Evolutionary conservation across 2,888 invertebrate genomes (phyloP).

Genomic region (Tanaodytes sp.): DNA sequence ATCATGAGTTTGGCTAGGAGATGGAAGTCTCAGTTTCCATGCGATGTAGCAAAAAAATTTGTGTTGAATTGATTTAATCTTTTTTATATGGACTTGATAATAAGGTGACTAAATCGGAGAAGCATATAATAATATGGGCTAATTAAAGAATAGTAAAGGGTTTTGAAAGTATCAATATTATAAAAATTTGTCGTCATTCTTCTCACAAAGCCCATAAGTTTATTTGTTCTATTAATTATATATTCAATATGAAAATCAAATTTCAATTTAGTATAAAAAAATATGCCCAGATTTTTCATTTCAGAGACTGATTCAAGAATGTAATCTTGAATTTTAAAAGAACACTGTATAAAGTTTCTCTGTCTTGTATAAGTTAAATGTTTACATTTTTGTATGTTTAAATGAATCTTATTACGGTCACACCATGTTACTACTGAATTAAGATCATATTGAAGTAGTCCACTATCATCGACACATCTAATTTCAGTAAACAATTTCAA

Average conservation of each 20-base stretch:
- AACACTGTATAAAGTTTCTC: not conserved
- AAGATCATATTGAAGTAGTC: not conserved
- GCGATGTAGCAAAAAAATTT: no score
- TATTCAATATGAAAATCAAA: slow-evolving; percentile 1
- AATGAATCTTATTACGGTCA: not conserved
- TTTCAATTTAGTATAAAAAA: slow-evolving; percentile 2
- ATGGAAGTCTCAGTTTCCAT: no score
- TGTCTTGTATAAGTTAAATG: not conserved
- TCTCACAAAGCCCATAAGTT: slow-evolving; percentile 6
- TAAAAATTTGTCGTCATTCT: not conserved
- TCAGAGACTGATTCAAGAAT: not conserved
- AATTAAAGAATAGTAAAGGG: no score
- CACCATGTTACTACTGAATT: not conserved
- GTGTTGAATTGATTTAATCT: no score
- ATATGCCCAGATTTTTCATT: not conserved
- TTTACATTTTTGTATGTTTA: slow-evolving; percentile 9
- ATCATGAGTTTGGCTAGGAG: no score
- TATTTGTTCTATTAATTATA: not conserved
- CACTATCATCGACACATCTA: not conserved
- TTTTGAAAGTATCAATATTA: no score
- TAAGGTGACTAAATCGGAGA: no score
- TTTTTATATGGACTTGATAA: no score
- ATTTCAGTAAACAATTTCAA: not conserved
- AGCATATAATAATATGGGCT: no score
- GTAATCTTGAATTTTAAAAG: not conserved